Evolutionary conservation across 1,140 invertebrate genomes (phyloP).

Genomic region (Dinoponera quadriceps): DNA sequence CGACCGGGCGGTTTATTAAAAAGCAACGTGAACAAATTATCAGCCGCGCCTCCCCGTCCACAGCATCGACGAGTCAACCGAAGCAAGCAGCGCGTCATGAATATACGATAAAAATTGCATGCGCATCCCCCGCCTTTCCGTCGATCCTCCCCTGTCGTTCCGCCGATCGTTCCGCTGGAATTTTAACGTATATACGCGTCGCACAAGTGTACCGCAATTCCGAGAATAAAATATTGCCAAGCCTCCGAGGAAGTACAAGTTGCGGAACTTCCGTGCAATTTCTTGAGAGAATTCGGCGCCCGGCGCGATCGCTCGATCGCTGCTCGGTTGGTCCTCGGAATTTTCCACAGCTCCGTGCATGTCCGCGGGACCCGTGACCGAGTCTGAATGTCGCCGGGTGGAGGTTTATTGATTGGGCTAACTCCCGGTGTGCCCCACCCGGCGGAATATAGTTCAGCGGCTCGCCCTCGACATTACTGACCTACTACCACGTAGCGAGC

Average conservation of each 20-base stretch:
- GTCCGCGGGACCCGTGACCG: slow-evolving; percentile 63
- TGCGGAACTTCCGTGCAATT: neutral
- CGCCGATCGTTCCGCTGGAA: no score
- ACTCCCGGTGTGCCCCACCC: slow-evolving; percentile 69
- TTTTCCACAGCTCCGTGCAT: slow-evolving; percentile 38
- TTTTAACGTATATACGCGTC: no score
- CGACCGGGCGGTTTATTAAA: slow-evolving; percentile 1
- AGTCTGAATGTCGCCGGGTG: slow-evolving; percentile 67
- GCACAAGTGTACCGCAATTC: no score
- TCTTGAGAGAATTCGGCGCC: slow-evolving; percentile 2
- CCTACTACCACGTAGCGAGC: slow-evolving; percentile 73
- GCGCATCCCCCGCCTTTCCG: no score
- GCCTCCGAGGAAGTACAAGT: neutral
- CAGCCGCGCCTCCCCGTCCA: no score
- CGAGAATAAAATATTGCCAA: no score
- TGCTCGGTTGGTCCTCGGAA: slow-evolving; percentile 28
- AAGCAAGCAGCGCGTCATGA: no score
- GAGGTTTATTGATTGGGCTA: slow-evolving; percentile 76
- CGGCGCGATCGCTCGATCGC: no score
- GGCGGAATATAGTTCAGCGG: slow-evolving; percentile 66
- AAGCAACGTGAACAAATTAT: neutral
- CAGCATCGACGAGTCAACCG: no score
- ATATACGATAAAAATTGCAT: no score
- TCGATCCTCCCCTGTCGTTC: no score
- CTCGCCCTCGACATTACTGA: slow-evolving; percentile 76